Base-by-base conservation (phyloP, 2,797 vertebrate genomes). In the Sebastes taczanowskii region DNA sequence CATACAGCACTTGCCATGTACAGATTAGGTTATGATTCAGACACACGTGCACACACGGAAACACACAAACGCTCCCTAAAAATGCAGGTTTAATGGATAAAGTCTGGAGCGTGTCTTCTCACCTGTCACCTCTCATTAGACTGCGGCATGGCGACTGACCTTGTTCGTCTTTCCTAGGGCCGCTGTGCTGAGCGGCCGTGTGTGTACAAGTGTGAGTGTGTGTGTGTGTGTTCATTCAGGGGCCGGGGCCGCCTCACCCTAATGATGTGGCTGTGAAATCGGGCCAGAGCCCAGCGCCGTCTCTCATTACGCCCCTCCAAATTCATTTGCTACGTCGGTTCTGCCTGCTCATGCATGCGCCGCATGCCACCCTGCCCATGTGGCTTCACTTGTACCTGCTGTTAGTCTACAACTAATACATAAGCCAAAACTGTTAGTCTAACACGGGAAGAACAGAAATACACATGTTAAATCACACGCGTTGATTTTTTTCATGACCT, bases 111-210 rank as follows among this genome's bases (percentile, higher is more conserved):
- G 80, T 82, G 89, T 94, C 90, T 94, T 94, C 94, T 95, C 94
- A 95, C 95, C 94, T 96, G 96, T 96, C 95, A 96, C 92, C 94
- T 96, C 89, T 93, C 91, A 95, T 96, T 96, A 96, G 92, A 91
- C 85, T 85, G 91, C 85, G 25, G 86, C 87, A 73, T 42, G 82
- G 87, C 74, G 74, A 88, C 87, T 95, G 95, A 96, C 95, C 95
- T 96, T 96, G 95, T 82, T 92, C 82, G 91, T 94, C 94, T 93
- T 92, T 90, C 89, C 82, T 77, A 63, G 86, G 85, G 85, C 83
- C 55, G 34, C 71, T 71, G 80, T 35, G 72, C 82, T 53, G 90
- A 76, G 74, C 20, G 53, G 79, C 88, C 13, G 86, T 86, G 79
- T 82, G 84, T 84, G 84, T 82, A 62, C 59, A 74, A 74, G 78